phyloP scores from a whole-genome alignment of 30 jellyfish, hydroid and myxozoan species.

The Catostylus mosaicus region DNA sequence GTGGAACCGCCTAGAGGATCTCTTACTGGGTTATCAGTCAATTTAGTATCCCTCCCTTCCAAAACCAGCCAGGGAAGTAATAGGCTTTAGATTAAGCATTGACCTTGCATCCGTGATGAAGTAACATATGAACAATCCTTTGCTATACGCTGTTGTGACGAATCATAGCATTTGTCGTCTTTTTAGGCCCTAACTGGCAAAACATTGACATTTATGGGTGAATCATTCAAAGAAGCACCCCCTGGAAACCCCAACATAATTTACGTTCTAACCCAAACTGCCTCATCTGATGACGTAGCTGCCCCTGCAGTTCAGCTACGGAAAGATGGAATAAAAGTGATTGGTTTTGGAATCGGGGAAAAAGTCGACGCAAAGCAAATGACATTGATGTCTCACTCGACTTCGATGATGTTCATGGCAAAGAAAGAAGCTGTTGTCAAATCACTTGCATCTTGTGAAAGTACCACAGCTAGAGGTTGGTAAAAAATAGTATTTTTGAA shows the following conservation, averaged over 20 bases:
- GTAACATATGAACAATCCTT: no score
- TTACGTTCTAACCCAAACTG: slow-evolving; percentile 75
- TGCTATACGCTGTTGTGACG: no score
- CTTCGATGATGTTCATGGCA: slow-evolving; percentile 68
- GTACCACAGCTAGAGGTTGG: slow-evolving; percentile 83
- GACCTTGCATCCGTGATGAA: no score
- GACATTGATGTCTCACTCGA: slow-evolving; percentile 73
- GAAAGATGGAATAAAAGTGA: slow-evolving; percentile 85
- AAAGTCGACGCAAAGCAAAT: slow-evolving; percentile 81
- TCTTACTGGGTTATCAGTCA: no score
- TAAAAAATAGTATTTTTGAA: background rate
- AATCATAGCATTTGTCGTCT: no score
- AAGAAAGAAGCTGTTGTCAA: slow-evolving; percentile 72
- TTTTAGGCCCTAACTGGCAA: slow-evolving; percentile 78
- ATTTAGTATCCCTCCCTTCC: no score
- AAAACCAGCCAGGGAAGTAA: no score
- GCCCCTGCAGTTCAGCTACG: slow-evolving; percentile 78
- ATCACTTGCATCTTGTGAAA: slow-evolving; percentile 56
- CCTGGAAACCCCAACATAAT: slow-evolving; percentile 94
- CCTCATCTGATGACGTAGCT: slow-evolving; percentile 86
- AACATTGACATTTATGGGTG: slow-evolving; percentile 61
- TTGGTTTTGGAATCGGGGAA: slow-evolving; percentile 85
- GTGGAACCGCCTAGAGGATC: no score
- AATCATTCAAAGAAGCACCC: slow-evolving; percentile 90
- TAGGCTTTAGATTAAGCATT: no score